These are phyloP conservation scores for Iselma pallidipennis DNA, from an alignment of 2,888 invertebrate genomes.

Conservation along the genomic window DNA sequence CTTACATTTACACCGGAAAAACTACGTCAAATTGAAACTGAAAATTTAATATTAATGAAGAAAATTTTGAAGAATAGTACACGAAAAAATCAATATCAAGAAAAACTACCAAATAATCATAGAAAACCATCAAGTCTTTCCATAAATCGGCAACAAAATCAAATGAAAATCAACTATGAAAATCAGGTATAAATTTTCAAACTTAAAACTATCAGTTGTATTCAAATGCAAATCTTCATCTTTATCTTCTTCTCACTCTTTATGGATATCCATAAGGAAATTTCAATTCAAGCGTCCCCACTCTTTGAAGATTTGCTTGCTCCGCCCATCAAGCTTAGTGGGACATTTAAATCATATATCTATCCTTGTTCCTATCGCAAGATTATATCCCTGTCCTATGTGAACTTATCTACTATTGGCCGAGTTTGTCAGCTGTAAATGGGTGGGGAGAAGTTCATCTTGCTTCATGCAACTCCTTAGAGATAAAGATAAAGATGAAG, in stretches of 20 bases:
- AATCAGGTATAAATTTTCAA: constrained; percentile 34
- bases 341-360: no score
- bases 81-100: constrained; percentile 31
- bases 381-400: no score
- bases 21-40: constrained; percentile 32
- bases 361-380: no score
- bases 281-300: neutral
- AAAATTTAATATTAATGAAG: constrained; percentile 36
- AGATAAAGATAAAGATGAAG: no score
- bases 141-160: constrained; percentile 37
- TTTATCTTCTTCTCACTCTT: no score
- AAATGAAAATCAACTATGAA: constrained; percentile 40
- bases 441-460: no score
- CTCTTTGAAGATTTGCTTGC: no score
- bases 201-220: neutral
- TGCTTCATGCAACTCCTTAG: no score
- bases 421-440: no score
- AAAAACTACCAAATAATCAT: constrained; percentile 19
- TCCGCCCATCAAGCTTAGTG: no score
- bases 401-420: no score
- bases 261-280: neutral
- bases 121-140: constrained; percentile 28
- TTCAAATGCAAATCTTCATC: no score
- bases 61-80: constrained; percentile 38
- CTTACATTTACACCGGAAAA: constrained; percentile 28